Conservation (phyloP, 2,113 vertebrate genomes). For the Hemibagrus wyckioides region DNA sequence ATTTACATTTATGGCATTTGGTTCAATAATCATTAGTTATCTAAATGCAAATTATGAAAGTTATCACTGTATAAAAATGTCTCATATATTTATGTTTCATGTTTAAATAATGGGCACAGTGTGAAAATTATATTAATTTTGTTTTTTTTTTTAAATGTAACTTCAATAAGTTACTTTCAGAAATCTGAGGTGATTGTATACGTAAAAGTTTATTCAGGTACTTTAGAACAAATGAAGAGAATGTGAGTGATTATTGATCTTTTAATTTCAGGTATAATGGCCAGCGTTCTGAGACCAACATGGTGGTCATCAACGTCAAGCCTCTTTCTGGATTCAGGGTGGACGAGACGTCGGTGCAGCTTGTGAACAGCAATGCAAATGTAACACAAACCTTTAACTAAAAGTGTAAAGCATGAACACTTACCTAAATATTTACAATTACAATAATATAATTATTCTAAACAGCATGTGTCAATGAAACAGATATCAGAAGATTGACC, state of each 20-base stretch:
- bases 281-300: conserved; percentile 74
- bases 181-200: background rate
- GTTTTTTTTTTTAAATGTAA: no score
- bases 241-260: background rate
- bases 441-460: background rate
- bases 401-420: background rate
- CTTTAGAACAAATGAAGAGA: background rate
- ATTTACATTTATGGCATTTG: no score
- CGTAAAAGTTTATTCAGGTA: background rate
- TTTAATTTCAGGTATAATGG: conserved; percentile 69
- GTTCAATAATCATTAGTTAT: no score
- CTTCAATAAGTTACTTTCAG: background rate
- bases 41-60: no score
- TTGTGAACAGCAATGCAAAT: conserved; percentile 61
- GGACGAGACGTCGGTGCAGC: conserved; percentile 57
- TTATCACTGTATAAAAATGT: no score
- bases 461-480: background rate
- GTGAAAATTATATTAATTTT: no score
- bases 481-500: no score
- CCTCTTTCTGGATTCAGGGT: conserved; percentile 77
- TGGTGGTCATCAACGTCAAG: conserved; percentile 80
- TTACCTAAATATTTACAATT: background rate
- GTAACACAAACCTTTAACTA: background rate
- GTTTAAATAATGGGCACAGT: no score
- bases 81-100: no score